Conservation (phyloP, 2,888 invertebrate species). For the Blastobasis adustella region DNA sequence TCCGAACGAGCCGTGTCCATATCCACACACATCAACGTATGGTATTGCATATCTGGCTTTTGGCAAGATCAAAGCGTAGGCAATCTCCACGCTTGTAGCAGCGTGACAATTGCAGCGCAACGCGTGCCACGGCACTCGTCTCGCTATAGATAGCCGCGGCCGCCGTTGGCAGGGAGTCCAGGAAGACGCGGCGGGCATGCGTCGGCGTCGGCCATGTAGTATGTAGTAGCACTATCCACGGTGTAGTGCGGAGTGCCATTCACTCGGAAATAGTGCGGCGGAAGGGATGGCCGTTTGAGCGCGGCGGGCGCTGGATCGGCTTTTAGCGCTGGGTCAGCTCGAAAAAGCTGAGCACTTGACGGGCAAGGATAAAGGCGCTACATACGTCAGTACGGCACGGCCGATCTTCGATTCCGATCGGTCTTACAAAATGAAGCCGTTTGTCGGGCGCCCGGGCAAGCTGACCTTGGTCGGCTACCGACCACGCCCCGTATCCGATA, state of each 20-base stretch:
- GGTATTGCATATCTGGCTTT: too few species aligned
- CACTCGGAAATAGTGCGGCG: conserved; percentile 48
- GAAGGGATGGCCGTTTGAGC: conserved; percentile 14
- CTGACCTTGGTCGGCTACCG: too few species aligned
- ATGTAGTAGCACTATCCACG: neutral
- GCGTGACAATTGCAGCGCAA: too few species aligned
- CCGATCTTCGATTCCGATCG: too few species aligned
- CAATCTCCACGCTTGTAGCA: neutral
- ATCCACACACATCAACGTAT: neutral
- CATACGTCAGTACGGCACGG: too few species aligned
- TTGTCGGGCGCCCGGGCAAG: too few species aligned
- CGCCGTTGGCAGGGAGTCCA: conserved; percentile 28
- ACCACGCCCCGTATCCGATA: too few species aligned
- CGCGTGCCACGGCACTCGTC: neutral
- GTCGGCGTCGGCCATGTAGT: conserved; percentile 7
- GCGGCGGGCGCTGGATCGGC: too few species aligned
- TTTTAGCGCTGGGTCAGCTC: too few species aligned
- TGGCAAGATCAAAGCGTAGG: neutral
- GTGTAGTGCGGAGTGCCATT: conserved; percentile 33
- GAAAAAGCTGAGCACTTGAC: too few species aligned
- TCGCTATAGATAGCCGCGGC: neutral
- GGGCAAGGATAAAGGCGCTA: too few species aligned
- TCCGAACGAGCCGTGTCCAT: neutral
- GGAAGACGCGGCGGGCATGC: conserved; percentile 33
- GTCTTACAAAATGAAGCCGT: too few species aligned